Evolutionary conservation across 2,797 vertebrate species (phyloP).

Genomic region (Corythornis leucogaster): DNA sequence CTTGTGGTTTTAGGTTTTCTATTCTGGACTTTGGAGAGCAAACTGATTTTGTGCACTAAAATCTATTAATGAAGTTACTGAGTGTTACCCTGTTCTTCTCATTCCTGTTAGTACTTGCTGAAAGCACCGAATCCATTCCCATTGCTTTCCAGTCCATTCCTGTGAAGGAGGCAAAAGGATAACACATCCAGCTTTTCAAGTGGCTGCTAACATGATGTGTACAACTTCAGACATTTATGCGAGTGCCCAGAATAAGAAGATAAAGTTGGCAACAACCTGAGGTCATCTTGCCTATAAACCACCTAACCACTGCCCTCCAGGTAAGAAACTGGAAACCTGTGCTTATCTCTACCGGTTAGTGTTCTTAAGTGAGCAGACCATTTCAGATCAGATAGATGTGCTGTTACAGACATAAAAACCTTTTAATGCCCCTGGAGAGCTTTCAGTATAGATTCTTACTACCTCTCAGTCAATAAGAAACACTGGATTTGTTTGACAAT

Average conservation of each 20-base stretch:
- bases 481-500: slow-evolving; percentile 17
- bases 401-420: not conserved
- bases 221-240: slow-evolving; percentile 32
- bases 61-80: not conserved
- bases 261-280: not conserved
- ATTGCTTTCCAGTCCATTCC: not conserved
- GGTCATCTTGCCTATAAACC: slow-evolving; percentile 16
- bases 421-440: slow-evolving; percentile 20
- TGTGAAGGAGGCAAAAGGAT: not conserved
- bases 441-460: slow-evolving; percentile 8
- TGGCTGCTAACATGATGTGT: slow-evolving; percentile 18
- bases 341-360: slow-evolving; percentile 10
- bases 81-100: not conserved
- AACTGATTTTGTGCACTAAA: not conserved
- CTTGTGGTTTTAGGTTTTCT: not conserved
- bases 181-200: not conserved
- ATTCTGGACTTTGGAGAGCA: not conserved
- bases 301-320: not conserved
- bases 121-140: not conserved
- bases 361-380: not conserved
- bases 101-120: not conserved
- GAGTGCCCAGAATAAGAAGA: not conserved
- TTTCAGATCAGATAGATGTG: not conserved
- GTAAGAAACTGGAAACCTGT: slow-evolving; percentile 44
- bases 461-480: slow-evolving; percentile 13